Base-by-base conservation (phyloP, 2,888 invertebrate species). In the Athrips mouffetella region DNA sequence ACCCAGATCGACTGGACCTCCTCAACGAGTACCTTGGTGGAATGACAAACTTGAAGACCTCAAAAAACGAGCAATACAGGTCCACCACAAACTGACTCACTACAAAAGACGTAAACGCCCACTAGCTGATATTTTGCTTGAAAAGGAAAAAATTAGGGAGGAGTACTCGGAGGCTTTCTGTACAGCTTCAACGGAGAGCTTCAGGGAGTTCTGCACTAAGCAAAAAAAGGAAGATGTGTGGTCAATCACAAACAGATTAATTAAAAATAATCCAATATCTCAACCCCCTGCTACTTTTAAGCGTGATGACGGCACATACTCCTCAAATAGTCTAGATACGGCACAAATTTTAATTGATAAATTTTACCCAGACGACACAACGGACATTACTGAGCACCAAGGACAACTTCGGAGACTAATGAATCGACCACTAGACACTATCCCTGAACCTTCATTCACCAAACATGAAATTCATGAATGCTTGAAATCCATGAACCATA, bases 171-270 rank as follows among this genome's bases (percentile, higher is more conserved):
- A 51, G 0, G 47, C 49, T 0, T 29, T 59, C 0, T 21, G 37
- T 0, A 20, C 18, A 0, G 50, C 48, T 0, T 57, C 60, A 0
- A 50, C 53, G 0, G 20, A 49, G 0, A 21, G 54, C 23, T 65
- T 61, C 20, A 44, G 50, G 2, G 52, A 61, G 1, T 65, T 65
- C 8, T 65, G 61, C 25, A 40, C 13, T 0, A 11, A 5, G 0
- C 62, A 62, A 39, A 48, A 15, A 0, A 59, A 58, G 16, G 60
- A 63, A 27, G 50, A 59, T 31, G 55, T 61, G 0, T 61, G 57
- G 55, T 52, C 57, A 0, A 6, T 61, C 0, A 61, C 59, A 0
- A 62, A 62, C 23, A 35, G 55, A 8, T 23, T 62, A 0, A 13
- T 62, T 0, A 61, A 59, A 46, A 30, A 23, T 0, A 21, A 5